Percentiles rank a stretch among this genome's conserved stretches.
phyloP scores from a whole-genome alignment of 2,113 vertebrate species.

The Gorsachius goisagi region DNA sequence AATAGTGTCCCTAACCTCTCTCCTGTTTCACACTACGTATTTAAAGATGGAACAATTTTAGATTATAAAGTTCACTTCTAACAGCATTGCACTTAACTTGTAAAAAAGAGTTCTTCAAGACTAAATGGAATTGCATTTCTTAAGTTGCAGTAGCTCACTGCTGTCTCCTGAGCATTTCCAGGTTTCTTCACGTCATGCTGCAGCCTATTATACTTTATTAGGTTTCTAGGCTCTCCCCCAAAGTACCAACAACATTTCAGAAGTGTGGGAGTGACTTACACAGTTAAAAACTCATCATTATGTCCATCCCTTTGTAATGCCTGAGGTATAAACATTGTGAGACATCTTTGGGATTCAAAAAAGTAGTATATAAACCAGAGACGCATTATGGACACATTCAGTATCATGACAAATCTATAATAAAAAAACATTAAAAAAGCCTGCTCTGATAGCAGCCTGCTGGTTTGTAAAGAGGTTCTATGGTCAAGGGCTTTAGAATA shows the following conservation, averaged over 20 bases:
- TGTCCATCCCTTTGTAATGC: not conserved
- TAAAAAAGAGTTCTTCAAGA: not conserved
- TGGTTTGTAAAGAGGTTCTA: not conserved
- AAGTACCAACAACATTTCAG: not conserved
- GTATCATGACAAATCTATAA: not conserved
- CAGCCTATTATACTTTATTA: not conserved
- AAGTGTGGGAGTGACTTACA: not conserved
- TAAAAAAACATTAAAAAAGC: not conserved
- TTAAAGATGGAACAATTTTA: not conserved
- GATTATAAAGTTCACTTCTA: not conserved
- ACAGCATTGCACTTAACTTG: not conserved
- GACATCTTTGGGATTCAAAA: not conserved
- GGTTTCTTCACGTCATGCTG: not conserved
- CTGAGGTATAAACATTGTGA: not conserved
- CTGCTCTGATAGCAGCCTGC: not conserved
- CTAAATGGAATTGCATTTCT: not conserved
- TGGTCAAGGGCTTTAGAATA: not conserved
- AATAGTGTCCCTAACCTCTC: not conserved
- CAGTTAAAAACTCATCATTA: not conserved
- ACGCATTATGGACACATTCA: not conserved
- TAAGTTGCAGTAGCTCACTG: not conserved
- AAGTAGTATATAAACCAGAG: not conserved
- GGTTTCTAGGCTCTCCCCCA: not conserved
- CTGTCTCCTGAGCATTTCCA: not conserved
- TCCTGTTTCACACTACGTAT: not conserved